phyloP scores from a whole-genome alignment of 2,888 invertebrate genomes.

The Trisateles emortualis region DNA sequence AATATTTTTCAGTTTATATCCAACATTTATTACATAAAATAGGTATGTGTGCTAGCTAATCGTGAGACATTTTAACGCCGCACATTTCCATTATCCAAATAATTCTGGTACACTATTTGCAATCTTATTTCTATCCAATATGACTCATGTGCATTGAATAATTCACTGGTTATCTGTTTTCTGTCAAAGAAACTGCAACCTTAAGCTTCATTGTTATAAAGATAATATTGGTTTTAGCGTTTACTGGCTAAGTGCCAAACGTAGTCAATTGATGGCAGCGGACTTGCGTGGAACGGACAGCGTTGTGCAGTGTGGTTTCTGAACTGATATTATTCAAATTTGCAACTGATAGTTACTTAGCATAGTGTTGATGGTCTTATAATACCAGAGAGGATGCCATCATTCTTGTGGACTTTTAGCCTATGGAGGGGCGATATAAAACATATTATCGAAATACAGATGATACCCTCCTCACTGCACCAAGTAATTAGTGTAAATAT shows the following conservation, averaged over 20 bases:
- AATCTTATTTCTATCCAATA: slow-evolving; percentile 15
- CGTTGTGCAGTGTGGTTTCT: slow-evolving; percentile 14
- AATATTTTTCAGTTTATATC: too few species aligned
- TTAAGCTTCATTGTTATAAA: slow-evolving; percentile 7
- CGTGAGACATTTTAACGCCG: slow-evolving; percentile 47
- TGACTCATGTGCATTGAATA: not conserved
- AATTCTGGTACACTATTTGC: slow-evolving; percentile 10
- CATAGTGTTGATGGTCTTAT: not conserved
- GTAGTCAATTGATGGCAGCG: slow-evolving; percentile 42
- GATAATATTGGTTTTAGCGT: slow-evolving; percentile 8
- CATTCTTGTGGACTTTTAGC: not conserved
- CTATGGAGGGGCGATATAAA: too few species aligned
- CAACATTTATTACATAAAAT: too few species aligned
- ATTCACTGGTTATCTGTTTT: not conserved
- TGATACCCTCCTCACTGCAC: too few species aligned
- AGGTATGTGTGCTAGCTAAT: slow-evolving; percentile 50
- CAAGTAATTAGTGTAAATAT: too few species aligned
- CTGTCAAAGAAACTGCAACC: slow-evolving; percentile 10
- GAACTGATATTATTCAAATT: slow-evolving; percentile 19
- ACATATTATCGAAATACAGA: too few species aligned
- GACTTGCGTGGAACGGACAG: slow-evolving; percentile 33
- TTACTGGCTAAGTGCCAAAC: slow-evolving; percentile 42
- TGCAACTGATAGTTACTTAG: not conserved
- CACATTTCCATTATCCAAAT: slow-evolving; percentile 36
- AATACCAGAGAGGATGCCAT: not conserved